A percentile compares a stretch with the other conserved stretches of the same genome.
phyloP scores from a whole-genome alignment of 2,888 invertebrate species.

The Xanthorhoe designata region DNA sequence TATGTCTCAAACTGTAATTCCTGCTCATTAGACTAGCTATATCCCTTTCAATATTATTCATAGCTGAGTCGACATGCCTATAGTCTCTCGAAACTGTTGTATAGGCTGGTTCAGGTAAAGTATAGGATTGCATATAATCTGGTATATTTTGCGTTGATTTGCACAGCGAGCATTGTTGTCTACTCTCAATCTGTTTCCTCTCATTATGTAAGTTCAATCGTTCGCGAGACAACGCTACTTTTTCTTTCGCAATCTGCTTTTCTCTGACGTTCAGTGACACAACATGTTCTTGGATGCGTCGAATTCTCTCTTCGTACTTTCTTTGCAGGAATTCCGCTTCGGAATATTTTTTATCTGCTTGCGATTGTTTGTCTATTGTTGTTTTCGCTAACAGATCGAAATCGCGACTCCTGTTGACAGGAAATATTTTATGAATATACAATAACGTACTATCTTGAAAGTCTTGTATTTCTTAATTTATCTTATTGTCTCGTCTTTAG shows the following conservation, averaged over 20 bases:
- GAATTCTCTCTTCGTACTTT: constrained; percentile 85
- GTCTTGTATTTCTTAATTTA: too few relatives aligned
- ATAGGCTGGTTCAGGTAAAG: constrained; percentile 58
- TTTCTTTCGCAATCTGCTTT: constrained; percentile 87
- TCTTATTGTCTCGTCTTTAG: too few relatives aligned
- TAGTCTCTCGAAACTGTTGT: constrained; percentile 69
- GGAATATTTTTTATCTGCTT: constrained; percentile 82
- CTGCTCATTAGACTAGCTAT: constrained; percentile 71
- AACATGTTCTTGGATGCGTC: constrained; percentile 85
- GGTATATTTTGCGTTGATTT: constrained; percentile 64
- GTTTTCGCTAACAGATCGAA: constrained; percentile 84
- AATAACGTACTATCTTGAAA: not conserved
- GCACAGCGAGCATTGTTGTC: constrained; percentile 75
- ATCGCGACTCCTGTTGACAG: constrained; percentile 68
- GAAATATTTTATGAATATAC: not conserved
- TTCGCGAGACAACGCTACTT: constrained; percentile 86
- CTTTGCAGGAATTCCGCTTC: constrained; percentile 84
- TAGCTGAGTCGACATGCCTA: constrained; percentile 58
- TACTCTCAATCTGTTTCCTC: constrained; percentile 75
- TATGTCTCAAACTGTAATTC: constrained; percentile 60
- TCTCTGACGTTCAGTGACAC: constrained; percentile 83
- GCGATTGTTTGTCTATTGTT: constrained; percentile 85
- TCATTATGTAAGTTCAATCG: constrained; percentile 84
- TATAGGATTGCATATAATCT: constrained; percentile 53
- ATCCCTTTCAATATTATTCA: constrained; percentile 72